A percentile compares a stretch with the other conserved stretches of the same genome.
These are phyloP conservation scores for Hylaeus volcanicus DNA, from an alignment of 1,140 invertebrate species.

Conservation along the genomic window DNA sequence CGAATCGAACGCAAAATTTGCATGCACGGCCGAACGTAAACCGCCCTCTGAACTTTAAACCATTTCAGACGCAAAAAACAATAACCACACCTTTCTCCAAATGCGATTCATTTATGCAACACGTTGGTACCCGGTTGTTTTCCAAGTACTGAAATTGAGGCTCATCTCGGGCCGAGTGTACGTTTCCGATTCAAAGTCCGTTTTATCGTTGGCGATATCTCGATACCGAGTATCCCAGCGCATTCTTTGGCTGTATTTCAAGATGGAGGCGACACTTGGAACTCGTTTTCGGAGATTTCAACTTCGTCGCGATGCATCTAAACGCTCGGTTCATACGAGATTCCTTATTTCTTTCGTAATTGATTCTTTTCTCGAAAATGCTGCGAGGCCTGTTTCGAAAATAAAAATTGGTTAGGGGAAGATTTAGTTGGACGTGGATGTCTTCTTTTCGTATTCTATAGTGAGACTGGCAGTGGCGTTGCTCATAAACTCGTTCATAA, in stretches of 20 bases:
- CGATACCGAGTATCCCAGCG: not conserved
- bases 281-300: not conserved
- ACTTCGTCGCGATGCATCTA: not conserved
- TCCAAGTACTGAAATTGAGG: not conserved
- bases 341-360: not conserved
- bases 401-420: too few species aligned
- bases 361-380: too few species aligned
- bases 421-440: too few species aligned
- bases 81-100: conserved; percentile 43
- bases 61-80: conserved; percentile 43
- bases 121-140: not conserved
- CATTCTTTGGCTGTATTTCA: not conserved
- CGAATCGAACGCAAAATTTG: conserved; percentile 63
- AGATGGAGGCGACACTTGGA: not conserved
- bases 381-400: too few species aligned
- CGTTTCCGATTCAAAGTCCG: conserved; percentile 12
- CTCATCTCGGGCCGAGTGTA: not conserved
- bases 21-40: conserved; percentile 55
- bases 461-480: too few species aligned
- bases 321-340: not conserved
- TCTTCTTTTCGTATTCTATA: too few species aligned
- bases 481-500: too few species aligned
- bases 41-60: conserved; percentile 52
- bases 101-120: conserved; percentile 39
- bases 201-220: conserved; percentile 27